Conservation (phyloP, 2,797 vertebrate species). For the Austrolebias charrua region DNA sequence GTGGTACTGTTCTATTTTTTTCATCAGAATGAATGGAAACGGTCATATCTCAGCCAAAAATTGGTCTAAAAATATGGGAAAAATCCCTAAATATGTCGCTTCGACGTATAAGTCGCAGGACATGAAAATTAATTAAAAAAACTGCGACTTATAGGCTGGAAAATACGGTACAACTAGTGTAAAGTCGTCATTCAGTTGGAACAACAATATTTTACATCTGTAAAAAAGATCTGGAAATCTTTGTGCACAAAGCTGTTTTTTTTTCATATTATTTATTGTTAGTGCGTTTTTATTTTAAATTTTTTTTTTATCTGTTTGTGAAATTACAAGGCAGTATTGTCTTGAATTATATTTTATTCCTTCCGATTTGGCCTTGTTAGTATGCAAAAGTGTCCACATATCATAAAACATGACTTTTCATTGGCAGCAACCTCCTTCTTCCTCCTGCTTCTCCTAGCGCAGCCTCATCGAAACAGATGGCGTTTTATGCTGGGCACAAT, state of each 20-base stretch:
- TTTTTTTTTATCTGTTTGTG: neutral
- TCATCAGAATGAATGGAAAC: too few species aligned
- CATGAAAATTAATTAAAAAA: too few species aligned
- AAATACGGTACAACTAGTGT: conserved; percentile 27
- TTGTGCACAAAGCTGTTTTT: neutral
- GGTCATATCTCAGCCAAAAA: too few species aligned
- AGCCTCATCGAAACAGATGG: conserved; percentile 88
- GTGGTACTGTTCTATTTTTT: too few species aligned
- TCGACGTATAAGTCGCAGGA: too few species aligned
- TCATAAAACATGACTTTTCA: conserved; percentile 69
- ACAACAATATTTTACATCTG: conserved; percentile 23
- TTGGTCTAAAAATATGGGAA: too few species aligned
- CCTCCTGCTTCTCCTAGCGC: conserved; percentile 38
- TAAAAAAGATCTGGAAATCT: conserved; percentile 8
- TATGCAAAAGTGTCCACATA: conserved; percentile 58
- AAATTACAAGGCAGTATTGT: conserved; percentile 15
- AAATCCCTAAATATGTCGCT: too few species aligned
- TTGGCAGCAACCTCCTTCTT: conserved; percentile 50
- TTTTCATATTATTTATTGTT: neutral
- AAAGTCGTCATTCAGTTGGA: conserved; percentile 26
- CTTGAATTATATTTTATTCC: conserved; percentile 9
- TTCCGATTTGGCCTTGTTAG: conserved; percentile 32
- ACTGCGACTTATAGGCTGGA: too few species aligned
- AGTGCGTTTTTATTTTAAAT: neutral
- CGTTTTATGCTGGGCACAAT: conserved; percentile 92